Evolutionary conservation across 2,113 vertebrate genomes (phyloP).

Genomic region (Malurus alboscapulatus): DNA sequence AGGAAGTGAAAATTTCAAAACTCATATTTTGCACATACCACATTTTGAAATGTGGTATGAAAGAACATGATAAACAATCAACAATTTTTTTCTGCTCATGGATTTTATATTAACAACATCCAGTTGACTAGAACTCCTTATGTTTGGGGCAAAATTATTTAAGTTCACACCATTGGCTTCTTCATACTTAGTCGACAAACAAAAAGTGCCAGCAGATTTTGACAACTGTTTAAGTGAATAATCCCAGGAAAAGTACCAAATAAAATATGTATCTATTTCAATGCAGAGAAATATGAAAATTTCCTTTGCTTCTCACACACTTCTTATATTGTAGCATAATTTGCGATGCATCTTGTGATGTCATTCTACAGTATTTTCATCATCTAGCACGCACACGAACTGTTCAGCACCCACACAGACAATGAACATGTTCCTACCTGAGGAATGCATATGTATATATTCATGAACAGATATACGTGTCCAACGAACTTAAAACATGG

Average conservation of each 20-base stretch:
- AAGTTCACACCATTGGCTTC: background rate
- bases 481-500: background rate
- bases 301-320: background rate
- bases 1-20: background rate
- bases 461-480: background rate
- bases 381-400: background rate
- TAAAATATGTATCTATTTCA: background rate
- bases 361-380: background rate
- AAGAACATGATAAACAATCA: background rate
- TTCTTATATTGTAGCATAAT: background rate
- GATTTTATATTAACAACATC: background rate
- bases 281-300: background rate
- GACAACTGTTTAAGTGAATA: background rate
- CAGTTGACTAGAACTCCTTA: background rate
- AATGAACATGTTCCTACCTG: background rate
- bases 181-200: background rate
- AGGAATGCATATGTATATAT: background rate
- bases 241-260: background rate
- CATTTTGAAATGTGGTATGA: background rate
- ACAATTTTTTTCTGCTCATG: background rate
- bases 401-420: background rate
- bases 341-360: rapidly evolving
- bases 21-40: background rate
- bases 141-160: background rate
- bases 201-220: background rate